phyloP scores from a whole-genome alignment of 1,140 invertebrate species.

The Diabrotica undecimpunctata region DNA sequence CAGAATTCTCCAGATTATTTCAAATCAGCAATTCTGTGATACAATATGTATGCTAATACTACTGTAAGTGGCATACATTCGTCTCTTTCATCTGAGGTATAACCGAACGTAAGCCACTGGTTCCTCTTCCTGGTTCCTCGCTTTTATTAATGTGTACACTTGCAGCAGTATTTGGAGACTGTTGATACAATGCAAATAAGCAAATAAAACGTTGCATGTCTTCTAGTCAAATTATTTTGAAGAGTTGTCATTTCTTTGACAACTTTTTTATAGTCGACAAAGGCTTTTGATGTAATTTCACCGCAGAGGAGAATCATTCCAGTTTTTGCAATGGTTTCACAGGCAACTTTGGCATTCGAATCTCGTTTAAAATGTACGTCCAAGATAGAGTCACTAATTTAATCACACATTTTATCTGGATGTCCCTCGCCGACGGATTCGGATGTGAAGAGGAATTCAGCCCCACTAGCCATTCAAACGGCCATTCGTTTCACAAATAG shows the following conservation, averaged over 20 bases:
- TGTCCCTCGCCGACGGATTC: constrained; percentile 99
- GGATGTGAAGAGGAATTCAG: constrained; percentile 94
- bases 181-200: no score
- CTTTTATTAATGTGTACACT: no score
- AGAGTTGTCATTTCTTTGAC: constrained; percentile 92
- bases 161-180: no score
- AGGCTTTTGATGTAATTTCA: constrained; percentile 86
- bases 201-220: no score
- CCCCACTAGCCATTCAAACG: no score
- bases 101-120: constrained; percentile 93
- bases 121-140: no score
- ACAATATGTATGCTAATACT: constrained; percentile 90
- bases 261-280: constrained; percentile 95
- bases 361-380: constrained; percentile 96
- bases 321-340: constrained; percentile 85
- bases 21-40: constrained; percentile 87
- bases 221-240: no score
- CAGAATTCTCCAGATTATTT: constrained; percentile 83
- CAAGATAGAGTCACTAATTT: constrained; percentile 97
- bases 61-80: constrained; percentile 98
- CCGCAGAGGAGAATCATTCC: constrained; percentile 82
- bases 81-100: constrained; percentile 96
- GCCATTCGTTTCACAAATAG: no score
- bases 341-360: constrained; percentile 97
- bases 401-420: constrained; percentile 99